Evolutionary conservation across 2,797 vertebrate species (phyloP).

Genomic region (Selene dorsalis): DNA sequence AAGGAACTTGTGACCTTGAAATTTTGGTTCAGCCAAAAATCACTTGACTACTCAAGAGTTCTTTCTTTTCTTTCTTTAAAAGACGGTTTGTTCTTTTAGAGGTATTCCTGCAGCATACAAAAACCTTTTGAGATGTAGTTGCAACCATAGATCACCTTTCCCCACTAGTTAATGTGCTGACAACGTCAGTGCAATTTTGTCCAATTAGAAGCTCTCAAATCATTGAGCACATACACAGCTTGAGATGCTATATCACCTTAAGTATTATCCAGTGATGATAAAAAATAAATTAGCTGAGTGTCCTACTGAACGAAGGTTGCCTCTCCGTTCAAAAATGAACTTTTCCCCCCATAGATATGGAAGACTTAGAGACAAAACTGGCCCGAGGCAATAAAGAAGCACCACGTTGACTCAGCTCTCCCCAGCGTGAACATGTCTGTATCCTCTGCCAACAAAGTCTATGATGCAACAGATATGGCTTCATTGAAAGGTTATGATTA

Average conservation of each 20-base stretch:
- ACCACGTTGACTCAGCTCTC: conserved; percentile 77
- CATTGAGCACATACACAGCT: background rate
- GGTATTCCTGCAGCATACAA: background rate
- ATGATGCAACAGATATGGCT: conserved; percentile 73
- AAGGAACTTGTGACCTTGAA: background rate
- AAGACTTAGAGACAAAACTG: conserved; percentile 78
- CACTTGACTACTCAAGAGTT: background rate
- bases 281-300: conserved; percentile 67
- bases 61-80: background rate
- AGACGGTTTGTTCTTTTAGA: background rate
- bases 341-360: conserved; percentile 76
- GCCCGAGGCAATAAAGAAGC: conserved; percentile 76
- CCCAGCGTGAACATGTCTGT: conserved; percentile 64
- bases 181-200: conserved; percentile 8
- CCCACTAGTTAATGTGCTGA: background rate
- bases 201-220: conserved; percentile 18
- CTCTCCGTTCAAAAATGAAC: conserved; percentile 71
- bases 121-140: background rate
- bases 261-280: conserved; percentile 59
- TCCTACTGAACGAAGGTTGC: conserved; percentile 70
- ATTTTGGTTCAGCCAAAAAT: background rate
- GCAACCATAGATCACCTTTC: background rate
- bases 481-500: conserved; percentile 73
- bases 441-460: conserved; percentile 68
- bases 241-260: conserved; percentile 56